Percentiles rank a stretch among this genome's conserved stretches.
These are phyloP conservation scores for Furcifer pardalis DNA, from an alignment of 2,797 vertebrate species.

Conservation along the genomic window DNA sequence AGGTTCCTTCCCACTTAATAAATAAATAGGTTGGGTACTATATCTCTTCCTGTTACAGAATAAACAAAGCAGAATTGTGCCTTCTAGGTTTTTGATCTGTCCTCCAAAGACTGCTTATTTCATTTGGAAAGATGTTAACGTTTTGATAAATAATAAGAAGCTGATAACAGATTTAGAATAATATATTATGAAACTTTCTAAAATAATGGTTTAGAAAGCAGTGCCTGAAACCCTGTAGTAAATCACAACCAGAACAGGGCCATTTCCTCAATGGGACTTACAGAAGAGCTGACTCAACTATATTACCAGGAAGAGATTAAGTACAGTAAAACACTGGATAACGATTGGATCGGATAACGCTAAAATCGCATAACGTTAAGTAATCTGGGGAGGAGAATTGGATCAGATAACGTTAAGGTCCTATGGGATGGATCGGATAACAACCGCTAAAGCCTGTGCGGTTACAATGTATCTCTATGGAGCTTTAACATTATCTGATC, in stretches of 20 bases:
- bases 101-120: fast-evolving
- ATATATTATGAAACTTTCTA: background rate
- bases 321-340: too few species aligned
- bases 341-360: too few species aligned
- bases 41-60: background rate
- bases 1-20: background rate
- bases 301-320: fast-evolving
- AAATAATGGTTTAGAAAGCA: background rate
- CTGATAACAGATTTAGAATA: background rate
- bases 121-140: background rate
- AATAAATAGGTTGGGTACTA: background rate
- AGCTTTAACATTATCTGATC: too few species aligned
- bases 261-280: too few species aligned
- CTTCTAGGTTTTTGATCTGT: background rate
- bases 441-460: too few species aligned
- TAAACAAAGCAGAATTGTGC: background rate
- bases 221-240: background rate
- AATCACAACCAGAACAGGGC: background rate
- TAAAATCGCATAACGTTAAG: too few species aligned
- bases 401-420: too few species aligned
- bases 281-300: too few species aligned
- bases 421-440: too few species aligned
- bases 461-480: too few species aligned
- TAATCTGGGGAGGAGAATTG: too few species aligned
- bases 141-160: background rate